phyloP scores from a whole-genome alignment of 2,888 invertebrate species.

The Drosophila prostipennis region DNA sequence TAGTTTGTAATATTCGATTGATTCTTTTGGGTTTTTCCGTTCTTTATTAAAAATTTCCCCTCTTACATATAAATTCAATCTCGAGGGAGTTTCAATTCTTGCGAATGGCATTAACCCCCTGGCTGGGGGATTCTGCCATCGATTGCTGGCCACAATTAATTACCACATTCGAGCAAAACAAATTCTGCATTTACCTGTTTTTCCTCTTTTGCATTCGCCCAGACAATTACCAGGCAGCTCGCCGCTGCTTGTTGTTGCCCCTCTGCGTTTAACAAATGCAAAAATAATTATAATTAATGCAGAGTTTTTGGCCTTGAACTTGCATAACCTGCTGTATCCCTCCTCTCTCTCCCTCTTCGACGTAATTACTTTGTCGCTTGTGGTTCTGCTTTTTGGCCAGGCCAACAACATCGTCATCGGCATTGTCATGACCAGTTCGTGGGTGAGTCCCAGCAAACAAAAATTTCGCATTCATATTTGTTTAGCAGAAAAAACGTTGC shows the following conservation, averaged over 20 bases:
- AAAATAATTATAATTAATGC: conserved; percentile 80
- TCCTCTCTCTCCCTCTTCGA: neutral
- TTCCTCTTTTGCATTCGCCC: conserved; percentile 72
- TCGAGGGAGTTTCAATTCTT: conserved; percentile 5
- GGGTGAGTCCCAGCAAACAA: conserved; percentile 53
- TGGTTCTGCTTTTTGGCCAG: conserved; percentile 52
- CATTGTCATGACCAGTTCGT: conserved; percentile 39
- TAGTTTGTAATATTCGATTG: neutral
- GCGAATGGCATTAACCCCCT: conserved; percentile 47
- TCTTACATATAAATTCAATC: neutral
- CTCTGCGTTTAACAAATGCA: conserved; percentile 71
- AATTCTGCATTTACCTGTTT: conserved; percentile 74
- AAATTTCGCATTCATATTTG: conserved; percentile 39
- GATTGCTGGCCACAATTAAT: conserved; percentile 45
- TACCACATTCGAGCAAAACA: conserved; percentile 42
- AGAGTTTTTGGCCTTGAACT: conserved; percentile 78
- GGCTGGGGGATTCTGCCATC: conserved; percentile 20
- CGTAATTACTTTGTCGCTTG: conserved; percentile 52
- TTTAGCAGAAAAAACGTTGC: conserved; percentile 28
- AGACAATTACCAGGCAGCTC: conserved; percentile 56
- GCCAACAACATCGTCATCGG: conserved; percentile 52
- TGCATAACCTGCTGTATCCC: conserved; percentile 70
- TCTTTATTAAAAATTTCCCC: neutral
- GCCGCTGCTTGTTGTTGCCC: conserved; percentile 42
- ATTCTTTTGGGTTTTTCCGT: neutral